These are phyloP conservation scores for Conomelus anceps DNA, from an alignment of 2,888 invertebrate species.

Conservation along the genomic window DNA sequence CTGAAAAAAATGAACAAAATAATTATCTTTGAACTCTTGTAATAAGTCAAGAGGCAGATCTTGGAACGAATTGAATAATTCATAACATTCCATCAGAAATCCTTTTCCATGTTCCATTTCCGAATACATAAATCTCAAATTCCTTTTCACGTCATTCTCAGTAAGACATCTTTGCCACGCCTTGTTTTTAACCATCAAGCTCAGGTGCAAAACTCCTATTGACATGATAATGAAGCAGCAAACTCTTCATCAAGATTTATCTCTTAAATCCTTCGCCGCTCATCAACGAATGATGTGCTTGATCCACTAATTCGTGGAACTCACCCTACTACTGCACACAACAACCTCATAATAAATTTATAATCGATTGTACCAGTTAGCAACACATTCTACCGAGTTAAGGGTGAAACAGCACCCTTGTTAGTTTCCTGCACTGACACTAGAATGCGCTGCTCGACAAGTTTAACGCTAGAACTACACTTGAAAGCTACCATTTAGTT, in stretches of 20 bases:
- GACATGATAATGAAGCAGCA: neutral
- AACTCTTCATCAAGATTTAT: neutral
- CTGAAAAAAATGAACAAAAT: too few relatives aligned
- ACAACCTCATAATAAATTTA: neutral
- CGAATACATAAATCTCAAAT: too few relatives aligned
- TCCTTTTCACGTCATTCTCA: too few relatives aligned
- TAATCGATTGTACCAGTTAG: neutral
- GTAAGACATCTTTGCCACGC: neutral
- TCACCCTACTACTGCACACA: neutral
- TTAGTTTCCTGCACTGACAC: neutral
- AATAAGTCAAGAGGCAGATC: too few relatives aligned
- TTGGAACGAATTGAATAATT: too few relatives aligned
- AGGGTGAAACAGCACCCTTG: neutral
- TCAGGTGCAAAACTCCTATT: neutral
- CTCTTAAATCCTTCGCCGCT: neutral
- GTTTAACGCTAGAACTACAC: neutral
- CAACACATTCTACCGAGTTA: neutral
- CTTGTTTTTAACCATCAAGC: neutral
- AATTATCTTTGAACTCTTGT: too few relatives aligned
- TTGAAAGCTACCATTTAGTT: neutral
- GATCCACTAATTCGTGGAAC: neutral
- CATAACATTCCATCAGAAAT: too few relatives aligned
- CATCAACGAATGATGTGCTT: neutral
- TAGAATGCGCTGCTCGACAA: neutral
- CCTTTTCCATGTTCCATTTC: too few relatives aligned